Percentiles rank a stretch among this genome's conserved stretches.
Conservation (phyloP, 2,113 vertebrate species). For the Damaliscus lunatus region DNA sequence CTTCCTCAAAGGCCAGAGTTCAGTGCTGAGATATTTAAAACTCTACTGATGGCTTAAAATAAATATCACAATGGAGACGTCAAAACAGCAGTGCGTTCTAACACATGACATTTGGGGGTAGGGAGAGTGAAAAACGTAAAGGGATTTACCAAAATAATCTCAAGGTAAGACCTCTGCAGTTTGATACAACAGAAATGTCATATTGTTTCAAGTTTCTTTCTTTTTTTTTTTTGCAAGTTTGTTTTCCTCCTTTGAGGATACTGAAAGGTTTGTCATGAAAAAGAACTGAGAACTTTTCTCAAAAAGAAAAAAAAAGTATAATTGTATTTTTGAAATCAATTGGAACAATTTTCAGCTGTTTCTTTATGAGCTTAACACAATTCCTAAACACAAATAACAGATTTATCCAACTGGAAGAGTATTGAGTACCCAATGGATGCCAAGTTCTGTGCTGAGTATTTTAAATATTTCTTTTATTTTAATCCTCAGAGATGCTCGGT, state of each 20-base stretch:
- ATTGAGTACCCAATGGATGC: not conserved
- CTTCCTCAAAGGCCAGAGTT: conserved; percentile 65
- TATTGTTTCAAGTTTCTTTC: conserved; percentile 9
- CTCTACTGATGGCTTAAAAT: conserved; percentile 67
- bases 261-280: not conserved
- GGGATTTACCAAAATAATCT: conserved; percentile 54
- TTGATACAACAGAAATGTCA: conserved; percentile 42
- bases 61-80: conserved; percentile 65
- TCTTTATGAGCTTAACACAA: not conserved
- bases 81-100: conserved; percentile 37
- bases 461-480: not conserved
- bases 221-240: not conserved
- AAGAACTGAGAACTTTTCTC: not conserved
- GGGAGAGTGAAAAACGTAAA: conserved; percentile 11
- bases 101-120: not conserved
- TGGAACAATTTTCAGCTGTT: conserved; percentile 2
- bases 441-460: not conserved
- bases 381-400: not conserved
- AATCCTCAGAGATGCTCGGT: not conserved
- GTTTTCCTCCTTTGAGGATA: conserved; percentile 43
- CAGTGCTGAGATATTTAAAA: conserved; percentile 67
- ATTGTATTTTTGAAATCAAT: not conserved
- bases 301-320: not conserved
- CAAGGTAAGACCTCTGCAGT: conserved; percentile 25
- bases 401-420: not conserved